Evolutionary conservation across 1,140 invertebrate species (phyloP).

Genomic region (Aplysia californica): DNA sequence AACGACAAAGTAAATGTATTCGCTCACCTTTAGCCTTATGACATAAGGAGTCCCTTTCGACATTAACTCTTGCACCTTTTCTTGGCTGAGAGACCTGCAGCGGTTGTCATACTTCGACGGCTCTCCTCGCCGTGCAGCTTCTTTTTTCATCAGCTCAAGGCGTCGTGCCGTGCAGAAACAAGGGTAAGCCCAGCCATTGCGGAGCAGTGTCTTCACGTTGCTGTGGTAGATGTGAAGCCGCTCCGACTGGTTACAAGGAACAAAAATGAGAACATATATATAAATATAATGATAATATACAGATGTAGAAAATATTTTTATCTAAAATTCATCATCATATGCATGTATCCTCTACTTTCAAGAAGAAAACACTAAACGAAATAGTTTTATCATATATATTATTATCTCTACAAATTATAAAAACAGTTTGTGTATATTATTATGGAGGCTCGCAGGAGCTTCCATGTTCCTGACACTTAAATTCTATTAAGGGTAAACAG

Average conservation of each 20-base stretch:
- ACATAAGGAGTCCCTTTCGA: constrained; percentile 76
- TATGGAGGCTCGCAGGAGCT: too few species aligned
- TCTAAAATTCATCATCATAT: not conserved
- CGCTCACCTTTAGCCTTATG: constrained; percentile 82
- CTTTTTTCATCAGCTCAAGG: constrained; percentile 84
- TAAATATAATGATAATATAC: too few species aligned
- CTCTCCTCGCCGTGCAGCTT: constrained; percentile 79
- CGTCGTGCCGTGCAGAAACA: constrained; percentile 91
- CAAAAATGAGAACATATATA: too few species aligned
- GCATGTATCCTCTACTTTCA: not conserved
- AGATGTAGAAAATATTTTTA: too few species aligned
- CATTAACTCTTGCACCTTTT: constrained; percentile 78
- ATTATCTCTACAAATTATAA: too few species aligned
- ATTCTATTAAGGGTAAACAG: too few species aligned
- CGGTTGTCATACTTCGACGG: constrained; percentile 93
- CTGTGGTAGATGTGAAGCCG: constrained; percentile 52
- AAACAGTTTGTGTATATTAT: too few species aligned
- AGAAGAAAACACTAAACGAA: too few species aligned
- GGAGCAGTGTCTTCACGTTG: constrained; percentile 39
- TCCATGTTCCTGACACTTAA: too few species aligned
- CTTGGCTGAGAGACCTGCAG: constrained; percentile 80
- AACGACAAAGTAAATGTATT: too few species aligned
- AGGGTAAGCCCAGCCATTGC: constrained; percentile 84
- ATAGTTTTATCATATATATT: too few species aligned
- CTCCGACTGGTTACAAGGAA: constrained; percentile 49